Evolutionary conservation across 2,797 vertebrate species (phyloP), one percentile per base, ranked within the genome.

Genomic region (Chiroxiphia lanceolata): DNA sequence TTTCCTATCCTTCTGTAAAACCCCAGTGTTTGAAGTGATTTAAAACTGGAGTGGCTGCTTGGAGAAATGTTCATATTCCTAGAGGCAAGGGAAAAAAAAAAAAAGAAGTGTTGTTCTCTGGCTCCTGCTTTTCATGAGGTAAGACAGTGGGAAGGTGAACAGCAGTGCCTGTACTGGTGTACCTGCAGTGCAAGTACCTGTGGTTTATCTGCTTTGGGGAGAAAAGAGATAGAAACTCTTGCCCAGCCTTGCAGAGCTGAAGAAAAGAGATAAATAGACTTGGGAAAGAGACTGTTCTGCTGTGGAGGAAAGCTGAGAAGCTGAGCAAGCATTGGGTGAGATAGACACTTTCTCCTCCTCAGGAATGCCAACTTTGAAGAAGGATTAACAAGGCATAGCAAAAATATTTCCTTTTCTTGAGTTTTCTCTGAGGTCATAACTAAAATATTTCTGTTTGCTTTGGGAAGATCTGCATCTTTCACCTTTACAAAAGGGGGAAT

Each of bases 1-100:
- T 59, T 70, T 70, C 17, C 10, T 27, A 2, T 7, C 8, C 31
- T 53, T 17, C 42, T 81, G n/a, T 50, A 18, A 40, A 82, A 87
- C 34, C 3, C 23, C 7, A 26, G 38, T 15, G 20, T 47, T 67
- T 63, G 22, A 44, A 19, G 16, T 0, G 0, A 25, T 70, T 57
- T 50, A 34, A n/a, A 89, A 50, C 13, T 26, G 38, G 10, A n/a
- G 33, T 48, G 36, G 1, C 10, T 57, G 8, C 36, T 72, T 51
- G 50, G 31, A 60, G n/a, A 60, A 86, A 42, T 27, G 72, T 26
- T 87, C 69, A 3, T 8, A 9, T 56, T 76, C 29, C 29, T 0
- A 56, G 57, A 42, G 48, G 20, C 23, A 68, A 48, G 31, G 3
- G 20, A 21, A 9, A 40, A 51, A n/a, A 54, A 36, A 8, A 44